Evolutionary conservation across 1,140 invertebrate genomes (phyloP).

Genomic region (Bombus fervidus): DNA sequence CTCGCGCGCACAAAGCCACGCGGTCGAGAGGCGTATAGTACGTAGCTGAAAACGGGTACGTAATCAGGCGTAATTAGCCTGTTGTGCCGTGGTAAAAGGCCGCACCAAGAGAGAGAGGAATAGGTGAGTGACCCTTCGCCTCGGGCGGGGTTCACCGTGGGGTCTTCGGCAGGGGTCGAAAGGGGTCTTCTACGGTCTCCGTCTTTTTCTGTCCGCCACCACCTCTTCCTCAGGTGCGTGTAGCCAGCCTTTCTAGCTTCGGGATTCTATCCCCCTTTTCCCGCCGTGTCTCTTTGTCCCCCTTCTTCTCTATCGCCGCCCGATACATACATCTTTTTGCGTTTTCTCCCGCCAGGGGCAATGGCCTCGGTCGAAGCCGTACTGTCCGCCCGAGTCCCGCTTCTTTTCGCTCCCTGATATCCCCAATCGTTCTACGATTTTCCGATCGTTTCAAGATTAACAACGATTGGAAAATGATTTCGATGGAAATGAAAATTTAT

Average conservation of each 20-base stretch:
- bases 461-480: neutral
- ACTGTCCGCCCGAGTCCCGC: neutral
- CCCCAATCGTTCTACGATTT: neutral
- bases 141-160: constrained; percentile 71
- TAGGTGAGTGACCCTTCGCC: constrained; percentile 75
- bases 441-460: neutral
- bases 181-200: constrained; percentile 57
- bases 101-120: constrained; percentile 61
- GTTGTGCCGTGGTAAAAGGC: constrained; percentile 69
- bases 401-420: neutral
- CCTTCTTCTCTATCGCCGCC: constrained; percentile 50
- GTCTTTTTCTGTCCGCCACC: constrained; percentile 49
- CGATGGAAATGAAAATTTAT: no score
- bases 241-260: constrained; percentile 60
- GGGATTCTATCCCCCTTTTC: constrained; percentile 66
- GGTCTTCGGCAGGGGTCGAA: constrained; percentile 67
- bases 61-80: constrained; percentile 74
- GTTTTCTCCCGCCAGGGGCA: constrained; percentile 59
- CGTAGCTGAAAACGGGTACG: constrained; percentile 66
- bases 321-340: constrained; percentile 62
- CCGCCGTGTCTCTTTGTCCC: constrained; percentile 61
- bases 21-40: constrained; percentile 23
- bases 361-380: constrained; percentile 40
- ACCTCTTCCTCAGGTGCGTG: constrained; percentile 53
- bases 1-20: constrained; percentile 1